Conservation (phyloP, 2,797 vertebrate species). For the Rhinella marina region DNA sequence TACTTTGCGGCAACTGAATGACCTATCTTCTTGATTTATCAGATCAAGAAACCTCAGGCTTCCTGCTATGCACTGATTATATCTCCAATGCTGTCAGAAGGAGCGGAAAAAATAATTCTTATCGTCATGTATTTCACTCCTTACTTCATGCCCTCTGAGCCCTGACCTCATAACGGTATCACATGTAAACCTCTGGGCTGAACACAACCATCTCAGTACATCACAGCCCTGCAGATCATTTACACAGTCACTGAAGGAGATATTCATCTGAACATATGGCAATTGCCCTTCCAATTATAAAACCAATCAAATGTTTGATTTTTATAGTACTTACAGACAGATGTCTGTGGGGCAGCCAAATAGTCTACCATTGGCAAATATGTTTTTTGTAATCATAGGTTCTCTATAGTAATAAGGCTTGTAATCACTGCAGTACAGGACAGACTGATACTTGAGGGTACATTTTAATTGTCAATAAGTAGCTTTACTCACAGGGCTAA, state of each 20-base stretch:
- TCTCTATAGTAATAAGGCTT: no score
- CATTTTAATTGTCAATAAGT: no score
- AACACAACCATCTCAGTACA: neutral
- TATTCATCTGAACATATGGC: neutral
- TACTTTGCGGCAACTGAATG: neutral
- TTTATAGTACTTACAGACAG: neutral
- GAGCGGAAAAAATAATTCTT: neutral
- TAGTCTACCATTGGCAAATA: no score
- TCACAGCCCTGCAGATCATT: neutral
- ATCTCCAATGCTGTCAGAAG: neutral
- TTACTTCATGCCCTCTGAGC: neutral
- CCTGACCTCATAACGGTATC: neutral
- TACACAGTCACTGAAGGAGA: neutral
- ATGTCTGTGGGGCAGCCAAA: no score
- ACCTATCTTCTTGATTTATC: constrained; percentile 14
- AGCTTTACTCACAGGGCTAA: no score
- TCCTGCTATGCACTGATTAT: neutral
- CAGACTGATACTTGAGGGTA: no score
- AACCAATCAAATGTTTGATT: neutral
- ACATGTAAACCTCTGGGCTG: neutral
- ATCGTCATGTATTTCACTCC: neutral
- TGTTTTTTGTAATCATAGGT: no score
- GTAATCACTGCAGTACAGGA: no score
- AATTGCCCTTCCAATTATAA: neutral
- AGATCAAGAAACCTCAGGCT: neutral